A percentile compares a stretch with the other conserved stretches of the same genome.
Evolutionary conservation across 2,797 vertebrate species (phyloP).

Genomic region (Sebastes baramenuke): DNA sequence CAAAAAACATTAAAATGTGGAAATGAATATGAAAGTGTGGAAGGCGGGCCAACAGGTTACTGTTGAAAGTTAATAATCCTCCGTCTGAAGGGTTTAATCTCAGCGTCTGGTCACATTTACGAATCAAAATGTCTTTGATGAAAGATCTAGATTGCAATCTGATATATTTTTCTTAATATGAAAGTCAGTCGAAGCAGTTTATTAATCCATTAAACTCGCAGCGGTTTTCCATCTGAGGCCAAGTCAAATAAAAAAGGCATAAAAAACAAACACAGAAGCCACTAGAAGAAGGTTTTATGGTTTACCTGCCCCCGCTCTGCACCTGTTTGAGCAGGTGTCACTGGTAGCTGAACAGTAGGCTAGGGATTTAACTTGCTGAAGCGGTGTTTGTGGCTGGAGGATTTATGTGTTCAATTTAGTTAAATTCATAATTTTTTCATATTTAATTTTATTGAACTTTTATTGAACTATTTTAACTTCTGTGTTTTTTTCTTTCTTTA

Average conservation of each 20-base stretch:
- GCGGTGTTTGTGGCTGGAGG: fast-evolving
- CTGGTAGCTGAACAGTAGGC: background rate
- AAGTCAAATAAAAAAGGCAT: background rate
- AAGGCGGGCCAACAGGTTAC: fast-evolving
- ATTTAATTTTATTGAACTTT: background rate
- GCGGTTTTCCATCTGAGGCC: background rate
- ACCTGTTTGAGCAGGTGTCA: background rate
- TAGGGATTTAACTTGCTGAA: background rate
- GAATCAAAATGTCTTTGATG: background rate
- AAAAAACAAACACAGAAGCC: background rate
- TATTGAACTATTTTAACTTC: background rate
- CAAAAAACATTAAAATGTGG: background rate
- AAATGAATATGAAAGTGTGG: background rate
- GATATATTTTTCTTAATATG: background rate
- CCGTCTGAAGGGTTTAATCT: background rate
- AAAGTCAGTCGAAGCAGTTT: background rate
- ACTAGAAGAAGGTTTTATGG: background rate
- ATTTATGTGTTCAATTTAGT: background rate
- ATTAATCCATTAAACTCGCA: background rate
- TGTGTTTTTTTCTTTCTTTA: background rate
- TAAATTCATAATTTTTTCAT: background rate
- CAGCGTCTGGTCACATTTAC: background rate
- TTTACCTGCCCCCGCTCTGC: background rate
- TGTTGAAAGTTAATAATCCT: background rate
- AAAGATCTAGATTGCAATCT: fast-evolving